Base-by-base conservation (phyloP, 1,140 invertebrate genomes). In the Harlomillsia oculata region DNA sequence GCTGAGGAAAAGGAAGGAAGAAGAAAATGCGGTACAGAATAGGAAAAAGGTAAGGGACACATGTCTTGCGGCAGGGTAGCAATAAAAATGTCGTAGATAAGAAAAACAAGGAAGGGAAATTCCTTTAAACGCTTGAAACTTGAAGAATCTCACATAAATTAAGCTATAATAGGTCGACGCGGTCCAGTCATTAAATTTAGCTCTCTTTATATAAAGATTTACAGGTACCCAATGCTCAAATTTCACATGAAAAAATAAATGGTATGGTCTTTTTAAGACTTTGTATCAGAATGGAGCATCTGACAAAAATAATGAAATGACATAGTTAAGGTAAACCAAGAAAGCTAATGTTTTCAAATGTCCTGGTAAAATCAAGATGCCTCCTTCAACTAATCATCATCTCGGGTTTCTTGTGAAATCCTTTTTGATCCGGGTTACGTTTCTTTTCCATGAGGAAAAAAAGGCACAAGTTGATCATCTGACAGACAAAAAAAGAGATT, bases 51-150 rank as follows among this genome's bases (percentile, higher is more conserved):
- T n/a, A n/a, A n/a, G n/a, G n/a, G n/a, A n/a, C n/a, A n/a, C n/a
- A n/a, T n/a, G n/a, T n/a, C n/a, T n/a, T 18, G 34, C 53, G 53
- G 53, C 36, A 55, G 53, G 53, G 53, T 41, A 51, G 46, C 55
- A 45, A 51, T 57, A 57, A 57, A 57, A 50, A 57, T 51, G 55
- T 57, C 55, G 18, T 46, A 57, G 46, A 50, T 51, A 50, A 57
- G 36, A 21, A 50, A 57, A 51, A 57, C 55, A 57, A 49, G 55
- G 28, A 30, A n/a, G 28, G 37, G 55, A 57, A 57, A 57, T 57
- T 57, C 55, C 37, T 48, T 48, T 48, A 48, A 48, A 48, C 34
- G 45, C 45, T 48, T 34, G 25, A 50, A 50, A 32, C n/a, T 48
- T 48, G 21, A 39, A 50, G 34, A 57, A 51, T 57, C 39, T 41